phyloP scores from a whole-genome alignment of 2,797 vertebrate species.

The Neosilurus hyrtlii region DNA sequence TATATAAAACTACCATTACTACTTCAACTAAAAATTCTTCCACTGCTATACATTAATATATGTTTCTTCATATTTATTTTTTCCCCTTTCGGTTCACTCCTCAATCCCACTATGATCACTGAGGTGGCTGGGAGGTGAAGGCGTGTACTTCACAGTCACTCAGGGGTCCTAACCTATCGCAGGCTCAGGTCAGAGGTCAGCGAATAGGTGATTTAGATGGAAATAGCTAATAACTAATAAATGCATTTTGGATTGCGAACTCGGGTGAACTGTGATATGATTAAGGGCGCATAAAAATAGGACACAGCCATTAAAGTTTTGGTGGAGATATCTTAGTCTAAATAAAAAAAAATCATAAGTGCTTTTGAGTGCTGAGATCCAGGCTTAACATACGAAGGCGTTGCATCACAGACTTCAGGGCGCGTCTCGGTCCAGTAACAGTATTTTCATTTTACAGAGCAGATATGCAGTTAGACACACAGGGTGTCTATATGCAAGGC shows the following conservation, averaged over 20 bases:
- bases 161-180: conserved; percentile 64
- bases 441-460: conserved; percentile 60
- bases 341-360: neutral
- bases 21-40: conserved; percentile 44
- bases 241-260: conserved; percentile 7
- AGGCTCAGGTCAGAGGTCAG: conserved; percentile 56
- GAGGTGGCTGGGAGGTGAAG: conserved; percentile 62
- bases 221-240: neutral
- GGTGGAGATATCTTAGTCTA: neutral
- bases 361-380: neutral
- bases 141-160: conserved; percentile 61
- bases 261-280: conserved; percentile 30
- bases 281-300: conserved; percentile 37
- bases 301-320: conserved; percentile 52
- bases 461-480: conserved; percentile 42
- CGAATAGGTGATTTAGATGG: conserved; percentile 58
- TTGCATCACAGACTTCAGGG: conserved; percentile 42
- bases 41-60: conserved; percentile 1
- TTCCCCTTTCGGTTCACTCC: conserved; percentile 57
- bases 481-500: conserved; percentile 58
- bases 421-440: conserved; percentile 56
- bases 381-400: neutral
- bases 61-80: conserved; percentile 20
- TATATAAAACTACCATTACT: conserved; percentile 49
- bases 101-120: conserved; percentile 69